Base-by-base conservation (phyloP, 2,888 invertebrate species). In the Trichogramma evanescens region DNA sequence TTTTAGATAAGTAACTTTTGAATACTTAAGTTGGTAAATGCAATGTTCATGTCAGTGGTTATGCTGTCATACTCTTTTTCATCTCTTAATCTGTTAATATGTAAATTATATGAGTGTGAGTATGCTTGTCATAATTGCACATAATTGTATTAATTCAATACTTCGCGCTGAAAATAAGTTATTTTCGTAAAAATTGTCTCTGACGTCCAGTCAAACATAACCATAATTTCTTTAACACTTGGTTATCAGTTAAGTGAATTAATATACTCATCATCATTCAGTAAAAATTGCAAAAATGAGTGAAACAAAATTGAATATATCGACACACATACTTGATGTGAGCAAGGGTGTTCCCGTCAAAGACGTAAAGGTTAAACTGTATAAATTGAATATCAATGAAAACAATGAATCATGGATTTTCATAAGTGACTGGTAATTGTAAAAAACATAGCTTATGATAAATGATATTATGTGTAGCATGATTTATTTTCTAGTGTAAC, bases 301-400 rank as follows among this genome's bases (percentile, higher is more conserved):
- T 58, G 44, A 50, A 8, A 45, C 64, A 4, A 41, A 2, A 45
- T 63, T 57, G 38, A 62, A 86, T 6, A 80, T 91, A 65, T 86
- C 89, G 0, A 86, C 88, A 0, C 89, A 89, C 73, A 85, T 89
- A 1, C 75, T 89, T 61, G 90, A 91, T 68, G 87, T 86, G 3
- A 82, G 85, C 0, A 80, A 80, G 26, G 90, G 90, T 0, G 74
- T 71, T 49, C 86, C 90, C 0, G 88, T 86, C 0, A 72, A 74
- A 0, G 84, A 84, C 6, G 69, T 91, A 1, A 81, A 82, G 63
- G 84, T 88, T 1, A 84, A 83, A 59, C 74, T 89, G 6, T 86
- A 83, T 69, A 85, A 85, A 72, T 77, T 83, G 43, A 82, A 83
- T 40, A 81, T 82, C 1, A 70, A 80, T 5, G 89, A 89, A 89